Evolutionary conservation across 2,888 invertebrate species (phyloP).

Genomic region (Heterodera filipjevi): DNA sequence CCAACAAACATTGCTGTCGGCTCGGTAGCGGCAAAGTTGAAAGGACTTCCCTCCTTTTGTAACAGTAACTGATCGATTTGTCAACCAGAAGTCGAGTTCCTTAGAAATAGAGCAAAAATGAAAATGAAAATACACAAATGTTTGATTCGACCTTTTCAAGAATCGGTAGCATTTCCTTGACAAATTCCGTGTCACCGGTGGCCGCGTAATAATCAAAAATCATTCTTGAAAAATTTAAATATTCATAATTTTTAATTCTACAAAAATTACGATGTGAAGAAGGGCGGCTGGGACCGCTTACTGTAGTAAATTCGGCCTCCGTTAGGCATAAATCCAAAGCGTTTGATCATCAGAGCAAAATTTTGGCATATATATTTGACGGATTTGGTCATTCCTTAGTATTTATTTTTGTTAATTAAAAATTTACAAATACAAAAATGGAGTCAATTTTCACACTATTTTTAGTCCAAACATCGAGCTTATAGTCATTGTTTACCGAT

Average conservation of each 20-base stretch:
- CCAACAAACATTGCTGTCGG: constrained; percentile 42
- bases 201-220: constrained; percentile 78
- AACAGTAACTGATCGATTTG: constrained; percentile 53
- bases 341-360: constrained; percentile 79
- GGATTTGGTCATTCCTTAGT: constrained; percentile 81
- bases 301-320: constrained; percentile 84
- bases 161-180: constrained; percentile 65
- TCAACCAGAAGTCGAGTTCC: constrained; percentile 56
- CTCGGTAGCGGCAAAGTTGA: constrained; percentile 74
- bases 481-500: too few species aligned
- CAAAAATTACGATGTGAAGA: constrained; percentile 58
- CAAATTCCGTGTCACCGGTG: constrained; percentile 75
- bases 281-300: constrained; percentile 68
- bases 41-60: constrained; percentile 71
- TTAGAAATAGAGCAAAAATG: constrained; percentile 46
- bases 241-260: neutral
- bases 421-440: neutral
- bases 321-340: constrained; percentile 75
- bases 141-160: constrained; percentile 64
- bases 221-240: constrained; percentile 71
- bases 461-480: too few species aligned
- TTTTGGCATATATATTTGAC: constrained; percentile 82
- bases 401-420: neutral
- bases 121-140: neutral
- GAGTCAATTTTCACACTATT: too few species aligned